Base-by-base conservation (phyloP, 2,113 vertebrate genomes). In the Entomyzon cyanotis region DNA sequence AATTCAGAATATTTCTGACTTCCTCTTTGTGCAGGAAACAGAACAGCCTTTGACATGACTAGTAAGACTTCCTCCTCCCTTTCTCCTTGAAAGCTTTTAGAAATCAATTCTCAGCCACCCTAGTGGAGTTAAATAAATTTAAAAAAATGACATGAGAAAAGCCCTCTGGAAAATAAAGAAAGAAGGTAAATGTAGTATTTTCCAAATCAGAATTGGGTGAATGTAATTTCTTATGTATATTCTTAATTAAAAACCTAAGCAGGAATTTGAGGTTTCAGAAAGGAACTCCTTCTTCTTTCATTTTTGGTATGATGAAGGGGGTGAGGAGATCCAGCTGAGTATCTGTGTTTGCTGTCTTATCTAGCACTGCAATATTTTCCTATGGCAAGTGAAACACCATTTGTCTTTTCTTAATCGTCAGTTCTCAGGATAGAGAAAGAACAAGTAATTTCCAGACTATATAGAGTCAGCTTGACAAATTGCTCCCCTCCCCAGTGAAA, bases 21-120 rank as follows among this genome's bases (percentile, higher is more conserved):
- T 96, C 91, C 92, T 94, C 71, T 90, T 95, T 88, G 60, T 81
- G 22, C 42, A 92, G 89, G 87, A 91, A 94, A 68, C 30, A 49
- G 58, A 89, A 46, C 73, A 84, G 63, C 55, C n/a, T 95, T 91
- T 87, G 47, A 46, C 55, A 86, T 68, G 59, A 5, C 52, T 15
- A 64, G 65, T 50, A 77, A 88, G 64, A 86, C 86, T 96, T 96
- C 87, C 79, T 90, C 49, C 67, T 94, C 85, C 41, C 44, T 73
- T 91, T 88, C 71, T 88, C 22, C 50, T 83, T 85, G 64, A 74
- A 91, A 91, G 10, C 17, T 67, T 90, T 73, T 44, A 70, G 59
- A 95, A 96, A 89, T 70, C 15, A 42, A 70, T 90, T 78, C 13
- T 84, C 27, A 44, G 9, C 3, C 16, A 35, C 14, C 52, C 11